Evolutionary conservation across 2,797 vertebrate species (phyloP), one percentile per base, ranked within the genome.

Genomic region (Streptopelia turtur): DNA sequence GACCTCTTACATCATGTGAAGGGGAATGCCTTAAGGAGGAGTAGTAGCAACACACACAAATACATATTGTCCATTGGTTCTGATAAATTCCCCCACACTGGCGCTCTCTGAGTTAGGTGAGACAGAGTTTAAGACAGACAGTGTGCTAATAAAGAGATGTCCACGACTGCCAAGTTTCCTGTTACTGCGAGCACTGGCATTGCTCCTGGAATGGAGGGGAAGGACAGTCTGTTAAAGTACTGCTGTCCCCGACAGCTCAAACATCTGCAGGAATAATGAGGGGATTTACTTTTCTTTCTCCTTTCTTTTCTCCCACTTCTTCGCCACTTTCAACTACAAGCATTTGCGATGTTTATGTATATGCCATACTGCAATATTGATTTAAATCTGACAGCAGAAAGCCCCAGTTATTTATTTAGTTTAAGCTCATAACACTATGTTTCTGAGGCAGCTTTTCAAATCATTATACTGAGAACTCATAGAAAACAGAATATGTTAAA

Each of bases 191-290:
- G 83, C 2, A 3, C 57, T 94, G 91, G 76, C 87, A 75, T 37
- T 45, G 65, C 79, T 95, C 85, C 90, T 86, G 87, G 93, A 91
- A 86, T 57, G 50, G 37, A 83, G 68, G 23, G 21, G 68, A 93
- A 85, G 59, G 75, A 78, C 53, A 81, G 41, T 22, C 61, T 94
- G 72, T 37, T 56, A 50, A 75, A 91, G 18, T 18, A n/a, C 76
- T 86, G 2, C 15, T 81, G 72, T 47, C 75, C 69, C 64, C 41
- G 61, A 37, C 3, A 80, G 69, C 61, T 75, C 72, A 65, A 90
- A 88, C 83, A 86, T 31, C 91, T 95, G 91, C 93, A 94, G 41
- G 50, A 83, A 60, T 80, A 72, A 87, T 9, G 2, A 78, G 21
- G 27, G 28, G 24, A 35, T 81, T 88, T 83, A 41, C 30, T 91